Percentiles rank a stretch among this genome's conserved stretches.
phyloP scores from a whole-genome alignment of 2,797 vertebrate species.

The Myotis vivesi region DNA sequence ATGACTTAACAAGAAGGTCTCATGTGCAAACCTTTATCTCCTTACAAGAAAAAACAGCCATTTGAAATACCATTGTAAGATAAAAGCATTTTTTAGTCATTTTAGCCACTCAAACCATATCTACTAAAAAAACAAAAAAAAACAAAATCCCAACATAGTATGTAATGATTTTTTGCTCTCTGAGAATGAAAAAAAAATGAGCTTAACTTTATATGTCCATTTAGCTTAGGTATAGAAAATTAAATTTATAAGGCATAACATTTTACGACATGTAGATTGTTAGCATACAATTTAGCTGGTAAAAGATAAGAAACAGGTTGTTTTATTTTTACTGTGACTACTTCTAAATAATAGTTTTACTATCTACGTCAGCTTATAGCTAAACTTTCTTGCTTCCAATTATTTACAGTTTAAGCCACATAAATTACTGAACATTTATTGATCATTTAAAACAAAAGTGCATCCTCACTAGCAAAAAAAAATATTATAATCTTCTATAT shows the following conservation, averaged over 20 bases:
- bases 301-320: background rate
- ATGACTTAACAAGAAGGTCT: background rate
- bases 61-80: background rate
- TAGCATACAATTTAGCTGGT: background rate
- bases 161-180: background rate
- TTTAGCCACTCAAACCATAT: background rate
- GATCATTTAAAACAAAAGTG: conserved; percentile 28
- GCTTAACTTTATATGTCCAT: background rate
- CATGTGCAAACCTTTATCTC: background rate
- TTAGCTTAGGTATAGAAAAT: conserved; percentile 33
- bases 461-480: background rate
- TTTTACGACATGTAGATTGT: background rate
- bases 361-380: background rate
- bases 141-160: background rate
- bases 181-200: background rate
- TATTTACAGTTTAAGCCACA: background rate
- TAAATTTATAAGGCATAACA: background rate
- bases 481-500: background rate
- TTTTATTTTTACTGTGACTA: conserved; percentile 24
- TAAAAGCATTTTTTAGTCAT: background rate
- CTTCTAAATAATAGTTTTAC: background rate
- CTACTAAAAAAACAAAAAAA: background rate
- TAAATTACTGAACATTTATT: background rate
- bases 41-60: background rate
- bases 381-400: background rate